Base-by-base conservation (phyloP, 2,888 invertebrate genomes). In the Drosophila nr. perissopoda region DNA sequence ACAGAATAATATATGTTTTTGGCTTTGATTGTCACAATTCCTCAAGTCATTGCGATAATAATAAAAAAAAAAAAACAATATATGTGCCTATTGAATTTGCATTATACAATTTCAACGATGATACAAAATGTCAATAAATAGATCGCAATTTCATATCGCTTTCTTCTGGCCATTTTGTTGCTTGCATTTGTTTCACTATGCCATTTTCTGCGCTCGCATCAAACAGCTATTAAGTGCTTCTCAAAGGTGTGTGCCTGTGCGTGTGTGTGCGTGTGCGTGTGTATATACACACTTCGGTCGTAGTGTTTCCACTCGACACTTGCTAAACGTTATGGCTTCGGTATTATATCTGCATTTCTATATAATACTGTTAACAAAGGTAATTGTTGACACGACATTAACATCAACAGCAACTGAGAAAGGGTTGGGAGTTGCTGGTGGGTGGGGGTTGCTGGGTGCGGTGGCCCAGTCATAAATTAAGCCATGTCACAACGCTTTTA, bases 331-430 rank as follows among this genome's bases (percentile, higher is more conserved):
- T 29, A 29, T 46, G 48, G 51, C 53, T 49, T 58, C 53, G 69
- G 85, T 59, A 84, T 80, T 84, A 88, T 72, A 71, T 52, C 63
- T 63, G 61, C 57, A 68, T 76, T 77, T 72, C 60, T 82, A 81
- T 71, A 87, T 79, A 73, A 76, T 75, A 79, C 67, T 40, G 75
- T 74, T 70, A 75, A 79, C 75, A 74, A 71, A 81, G 81, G 74
- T 79, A 89, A 88, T 85, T 89, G 90, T 85, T 88, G 79, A 81
- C 83, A 88, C 42, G 73, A 79, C 83, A 86, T 81, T 79, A 79
- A 67, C 83, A 58, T 49, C 46, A 48, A 54, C 33, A 38, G 46
- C 54, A 16, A 34, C 27, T 21, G 56, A 27, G 51, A 27, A 16
- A 36, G 25, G 25, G 11, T 27, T 34, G 42, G 40, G 36, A 29